Conservation (phyloP, 2,888 invertebrate species). For the Tetanocera ferruginea region DNA sequence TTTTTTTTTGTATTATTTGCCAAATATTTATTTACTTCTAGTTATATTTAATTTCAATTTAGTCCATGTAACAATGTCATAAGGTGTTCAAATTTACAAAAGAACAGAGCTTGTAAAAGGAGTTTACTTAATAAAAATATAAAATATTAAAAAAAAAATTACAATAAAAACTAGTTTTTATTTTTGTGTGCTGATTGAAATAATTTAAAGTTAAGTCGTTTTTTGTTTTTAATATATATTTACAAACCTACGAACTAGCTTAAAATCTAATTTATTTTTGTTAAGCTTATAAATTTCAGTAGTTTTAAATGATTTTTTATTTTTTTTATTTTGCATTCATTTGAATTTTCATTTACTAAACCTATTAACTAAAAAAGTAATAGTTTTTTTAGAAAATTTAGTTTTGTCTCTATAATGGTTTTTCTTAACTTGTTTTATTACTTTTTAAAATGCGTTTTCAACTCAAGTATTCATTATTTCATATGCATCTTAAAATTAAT, state of each 20-base stretch:
- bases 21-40: background rate
- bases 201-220: constrained; percentile 28
- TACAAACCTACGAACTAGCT: constrained; percentile 35
- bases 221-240: constrained; percentile 33
- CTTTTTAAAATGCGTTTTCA: constrained; percentile 28
- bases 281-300: constrained; percentile 34
- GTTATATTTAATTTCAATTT: constrained; percentile 6
- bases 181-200: constrained; percentile 11
- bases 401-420: background rate
- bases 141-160: constrained; percentile 1
- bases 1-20: background rate
- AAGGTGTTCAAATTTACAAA: constrained; percentile 4
- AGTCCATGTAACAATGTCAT: constrained; percentile 5
- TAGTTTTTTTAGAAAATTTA: constrained; percentile 7
- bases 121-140: background rate
- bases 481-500: constrained; percentile 28
- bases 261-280: constrained; percentile 41
- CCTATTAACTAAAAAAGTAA: background rate
- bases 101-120: background rate
- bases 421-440: background rate
- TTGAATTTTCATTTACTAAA: constrained; percentile 44
- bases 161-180: constrained; percentile 27
- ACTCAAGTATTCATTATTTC: constrained; percentile 32
- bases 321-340: constrained; percentile 38
- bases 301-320: constrained; percentile 26